Evolutionary conservation across 2,888 invertebrate species (phyloP).

Genomic region (Ernsta delagoae): DNA sequence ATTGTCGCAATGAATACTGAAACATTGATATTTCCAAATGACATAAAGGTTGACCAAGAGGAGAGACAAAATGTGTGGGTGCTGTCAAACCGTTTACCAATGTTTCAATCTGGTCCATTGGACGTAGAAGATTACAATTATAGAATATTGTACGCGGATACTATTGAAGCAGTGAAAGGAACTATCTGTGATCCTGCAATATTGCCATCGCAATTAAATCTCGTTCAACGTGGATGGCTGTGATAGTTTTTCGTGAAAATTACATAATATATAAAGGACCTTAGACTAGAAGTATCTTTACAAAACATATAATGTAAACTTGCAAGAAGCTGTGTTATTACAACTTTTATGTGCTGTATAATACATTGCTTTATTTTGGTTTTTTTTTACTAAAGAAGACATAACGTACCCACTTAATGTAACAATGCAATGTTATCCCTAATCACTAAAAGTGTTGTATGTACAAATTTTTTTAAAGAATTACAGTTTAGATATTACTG

Average conservation of each 20-base stretch:
- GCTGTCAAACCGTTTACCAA: conserved; percentile 89
- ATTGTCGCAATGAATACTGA: conserved; percentile 86
- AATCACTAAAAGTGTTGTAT: no score
- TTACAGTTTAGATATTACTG: no score
- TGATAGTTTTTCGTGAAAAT: background rate
- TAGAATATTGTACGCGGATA: conserved; percentile 88
- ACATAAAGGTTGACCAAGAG: conserved; percentile 90
- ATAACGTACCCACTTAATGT: background rate
- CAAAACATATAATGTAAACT: background rate
- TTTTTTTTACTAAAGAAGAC: background rate
- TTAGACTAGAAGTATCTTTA: background rate
- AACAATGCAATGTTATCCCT: no score
- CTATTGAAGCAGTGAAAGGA: conserved; percentile 86
- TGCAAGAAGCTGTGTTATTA: background rate
- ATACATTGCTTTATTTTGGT: background rate
- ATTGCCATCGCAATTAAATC: conserved; percentile 18
- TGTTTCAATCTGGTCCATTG: conserved; percentile 88
- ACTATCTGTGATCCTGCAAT: conserved; percentile 88
- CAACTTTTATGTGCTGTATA: background rate
- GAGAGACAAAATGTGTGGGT: conserved; percentile 89
- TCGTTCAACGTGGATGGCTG: conserved; percentile 30
- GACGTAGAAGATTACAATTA: conserved; percentile 89
- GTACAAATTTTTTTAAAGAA: no score
- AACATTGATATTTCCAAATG: conserved; percentile 91
- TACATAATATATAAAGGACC: background rate